A percentile compares a stretch with the other conserved stretches of the same genome.
Evolutionary conservation across 2,888 invertebrate genomes (phyloP).

Genomic region (Leptopterna dolabrata): DNA sequence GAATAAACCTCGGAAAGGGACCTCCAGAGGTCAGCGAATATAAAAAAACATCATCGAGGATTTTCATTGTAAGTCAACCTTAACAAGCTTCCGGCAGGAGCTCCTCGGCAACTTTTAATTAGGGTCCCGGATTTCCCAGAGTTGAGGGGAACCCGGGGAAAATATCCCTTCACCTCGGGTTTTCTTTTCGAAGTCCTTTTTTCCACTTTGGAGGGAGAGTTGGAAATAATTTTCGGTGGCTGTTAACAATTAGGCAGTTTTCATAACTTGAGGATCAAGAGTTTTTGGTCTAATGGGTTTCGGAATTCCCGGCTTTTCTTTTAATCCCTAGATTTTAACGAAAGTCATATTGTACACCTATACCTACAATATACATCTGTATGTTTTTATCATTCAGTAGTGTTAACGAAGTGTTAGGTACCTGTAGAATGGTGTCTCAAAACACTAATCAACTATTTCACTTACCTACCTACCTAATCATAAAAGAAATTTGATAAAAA

Average conservation of each 20-base stretch:
- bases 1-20: too few relatives aligned
- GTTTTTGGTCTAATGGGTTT: constrained; percentile 36
- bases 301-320: constrained; percentile 22
- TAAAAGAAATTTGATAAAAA: too few relatives aligned
- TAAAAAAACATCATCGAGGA: background rate
- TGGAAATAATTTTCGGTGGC: constrained; percentile 38
- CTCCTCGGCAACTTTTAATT: constrained; percentile 7
- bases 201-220: background rate
- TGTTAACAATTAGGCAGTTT: constrained; percentile 45
- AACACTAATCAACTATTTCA: too few relatives aligned
- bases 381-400: too few relatives aligned
- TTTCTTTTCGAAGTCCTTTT: constrained; percentile 10
- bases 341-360: too few relatives aligned
- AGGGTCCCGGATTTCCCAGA: constrained; percentile 16
- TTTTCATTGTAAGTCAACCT: constrained; percentile 2
- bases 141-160: constrained; percentile 1
- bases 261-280: constrained; percentile 27
- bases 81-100: constrained; percentile 6
- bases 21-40: too few relatives aligned
- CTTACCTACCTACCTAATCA: too few relatives aligned
- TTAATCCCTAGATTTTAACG: background rate
- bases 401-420: too few relatives aligned
- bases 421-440: too few relatives aligned
- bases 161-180: background rate
- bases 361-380: too few relatives aligned